Evolutionary conservation across 64 coral and sea anemone species (phyloP).

Genomic region (Hydrozoanthus tunicans): DNA sequence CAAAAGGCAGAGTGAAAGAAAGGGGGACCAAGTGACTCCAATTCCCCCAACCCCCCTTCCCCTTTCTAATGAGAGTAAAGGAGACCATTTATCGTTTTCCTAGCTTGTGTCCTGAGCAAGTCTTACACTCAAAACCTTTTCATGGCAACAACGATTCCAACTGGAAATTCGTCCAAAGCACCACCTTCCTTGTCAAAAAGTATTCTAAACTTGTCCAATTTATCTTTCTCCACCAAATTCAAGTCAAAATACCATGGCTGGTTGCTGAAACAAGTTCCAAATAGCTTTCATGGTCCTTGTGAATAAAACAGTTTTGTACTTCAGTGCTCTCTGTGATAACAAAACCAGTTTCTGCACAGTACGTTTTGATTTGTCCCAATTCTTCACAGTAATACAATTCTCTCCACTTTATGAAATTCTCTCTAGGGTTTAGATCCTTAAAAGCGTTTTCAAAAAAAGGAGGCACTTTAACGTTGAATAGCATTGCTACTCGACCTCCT

Average conservation of each 20-base stretch:
- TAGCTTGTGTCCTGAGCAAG: too few relatives aligned
- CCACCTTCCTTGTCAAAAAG: background rate
- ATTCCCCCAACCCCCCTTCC: too few relatives aligned
- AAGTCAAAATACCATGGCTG: background rate
- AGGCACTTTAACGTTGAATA: background rate
- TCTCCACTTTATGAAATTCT: conserved; percentile 1
- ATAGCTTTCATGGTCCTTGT: background rate
- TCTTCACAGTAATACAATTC: conserved; percentile 19
- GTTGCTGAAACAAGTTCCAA: background rate
- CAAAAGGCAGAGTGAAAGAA: too few relatives aligned
- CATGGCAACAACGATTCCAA: too few relatives aligned
- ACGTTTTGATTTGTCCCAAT: background rate
- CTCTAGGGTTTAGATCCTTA: conserved; percentile 20
- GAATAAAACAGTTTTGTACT: background rate
- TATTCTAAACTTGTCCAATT: background rate
- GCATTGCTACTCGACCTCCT: conserved; percentile 21
- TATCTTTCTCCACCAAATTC: too few relatives aligned
- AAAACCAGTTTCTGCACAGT: conserved; percentile 27
- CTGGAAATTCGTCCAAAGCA: too few relatives aligned
- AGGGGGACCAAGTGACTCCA: too few relatives aligned
- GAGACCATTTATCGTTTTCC: background rate
- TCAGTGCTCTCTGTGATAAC: conserved; percentile 6
- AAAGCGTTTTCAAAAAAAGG: background rate
- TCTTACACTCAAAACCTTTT: too few relatives aligned
- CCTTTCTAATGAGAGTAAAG: background rate